Evolutionary conservation across 2,113 vertebrate genomes (phyloP).

Genomic region (Boulengerochromis microlepis): DNA sequence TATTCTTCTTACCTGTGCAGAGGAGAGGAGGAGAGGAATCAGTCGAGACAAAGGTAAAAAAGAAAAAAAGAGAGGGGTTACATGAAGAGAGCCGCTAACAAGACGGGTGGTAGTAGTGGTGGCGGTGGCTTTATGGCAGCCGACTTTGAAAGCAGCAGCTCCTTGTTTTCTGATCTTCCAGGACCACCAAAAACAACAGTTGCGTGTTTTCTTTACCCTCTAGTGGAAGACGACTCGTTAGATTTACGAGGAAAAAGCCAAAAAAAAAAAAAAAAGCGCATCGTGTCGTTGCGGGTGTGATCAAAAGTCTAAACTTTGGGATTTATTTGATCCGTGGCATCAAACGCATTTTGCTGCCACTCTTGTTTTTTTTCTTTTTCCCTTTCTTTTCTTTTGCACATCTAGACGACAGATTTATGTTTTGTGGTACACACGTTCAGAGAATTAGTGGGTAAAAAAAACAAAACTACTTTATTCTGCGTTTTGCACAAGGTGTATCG

Average conservation of each 20-base stretch:
- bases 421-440: not conserved
- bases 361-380: not conserved
- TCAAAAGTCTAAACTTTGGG: slow-evolving; percentile 30
- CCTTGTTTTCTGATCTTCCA: slow-evolving; percentile 36
- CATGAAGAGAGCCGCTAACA: slow-evolving; percentile 46
- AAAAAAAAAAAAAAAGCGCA: not conserved
- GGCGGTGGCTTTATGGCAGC: slow-evolving; percentile 39
- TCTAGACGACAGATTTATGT: not conserved
- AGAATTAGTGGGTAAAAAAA: not conserved
- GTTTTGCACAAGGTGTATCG: not conserved
- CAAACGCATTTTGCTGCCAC: not conserved
- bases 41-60: slow-evolving; percentile 67
- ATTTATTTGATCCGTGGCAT: slow-evolving; percentile 1
- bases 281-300: not conserved
- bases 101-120: slow-evolving; percentile 34
- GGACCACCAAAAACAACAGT: slow-evolving; percentile 24
- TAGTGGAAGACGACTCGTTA: slow-evolving; percentile 2
- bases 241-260: slow-evolving; percentile 6
- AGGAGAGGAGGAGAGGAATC: slow-evolving; percentile 42
- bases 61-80: not conserved
- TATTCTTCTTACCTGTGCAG: slow-evolving; percentile 29
- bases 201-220: not conserved
- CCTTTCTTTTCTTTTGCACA: not conserved
- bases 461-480: not conserved
- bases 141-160: slow-evolving; percentile 47